Conservation (phyloP, 2,797 vertebrate species). For the Avahi laniger region DNA sequence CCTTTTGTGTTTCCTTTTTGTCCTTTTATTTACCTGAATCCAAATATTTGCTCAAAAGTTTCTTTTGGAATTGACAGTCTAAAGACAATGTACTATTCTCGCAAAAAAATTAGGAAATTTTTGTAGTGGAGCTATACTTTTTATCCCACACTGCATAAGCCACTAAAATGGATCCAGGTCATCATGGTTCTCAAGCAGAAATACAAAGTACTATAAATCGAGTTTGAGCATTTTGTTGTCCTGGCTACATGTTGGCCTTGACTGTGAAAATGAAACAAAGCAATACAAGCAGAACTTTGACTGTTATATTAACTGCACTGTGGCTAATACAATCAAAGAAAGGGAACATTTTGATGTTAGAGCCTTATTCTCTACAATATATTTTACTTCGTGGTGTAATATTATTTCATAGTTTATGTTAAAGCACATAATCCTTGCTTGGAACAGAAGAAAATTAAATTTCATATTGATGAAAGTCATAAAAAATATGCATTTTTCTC, state of each 20-base stretch:
- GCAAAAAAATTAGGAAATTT: not conserved
- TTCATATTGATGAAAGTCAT: not conserved
- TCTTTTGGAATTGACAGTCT: not conserved
- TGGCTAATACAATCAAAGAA: not conserved
- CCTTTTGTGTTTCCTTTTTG: not conserved
- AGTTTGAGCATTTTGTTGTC: not conserved
- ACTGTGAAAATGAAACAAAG: not conserved
- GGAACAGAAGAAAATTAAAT: not conserved
- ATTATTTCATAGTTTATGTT: not conserved
- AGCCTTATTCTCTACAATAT: not conserved
- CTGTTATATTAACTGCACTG: not conserved
- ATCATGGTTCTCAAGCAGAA: not conserved
- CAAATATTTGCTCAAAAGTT: not conserved
- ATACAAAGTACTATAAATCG: not conserved
- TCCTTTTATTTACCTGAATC: not conserved
- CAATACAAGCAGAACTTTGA: not conserved
- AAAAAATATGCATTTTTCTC: not conserved
- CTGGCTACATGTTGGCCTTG: not conserved
- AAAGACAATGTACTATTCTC: not conserved
- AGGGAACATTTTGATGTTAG: not conserved
- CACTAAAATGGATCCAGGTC: not conserved
- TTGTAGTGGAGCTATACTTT: not conserved
- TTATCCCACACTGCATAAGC: not conserved
- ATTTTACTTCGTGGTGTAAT: not conserved
- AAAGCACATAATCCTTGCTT: not conserved